Percentiles rank a stretch among this genome's conserved stretches.
Conservation (phyloP, 2,797 vertebrate species). For the Gymnothorax reevesii region DNA sequence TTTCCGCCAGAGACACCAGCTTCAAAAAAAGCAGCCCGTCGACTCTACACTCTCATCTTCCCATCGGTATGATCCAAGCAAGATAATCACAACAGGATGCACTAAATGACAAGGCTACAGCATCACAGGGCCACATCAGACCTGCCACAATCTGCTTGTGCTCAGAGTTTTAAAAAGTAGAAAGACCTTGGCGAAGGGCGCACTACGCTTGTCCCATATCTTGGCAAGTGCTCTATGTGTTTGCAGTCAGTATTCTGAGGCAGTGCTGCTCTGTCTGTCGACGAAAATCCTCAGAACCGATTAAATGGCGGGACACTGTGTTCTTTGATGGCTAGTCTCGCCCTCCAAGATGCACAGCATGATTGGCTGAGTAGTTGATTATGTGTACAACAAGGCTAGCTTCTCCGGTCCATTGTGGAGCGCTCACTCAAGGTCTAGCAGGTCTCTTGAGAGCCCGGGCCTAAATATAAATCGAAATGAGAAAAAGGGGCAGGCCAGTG, state of each 20-base stretch:
- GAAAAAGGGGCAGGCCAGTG: background rate
- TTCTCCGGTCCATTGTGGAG: conserved; percentile 24
- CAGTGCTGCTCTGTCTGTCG: background rate
- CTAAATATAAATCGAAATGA: conserved; percentile 40
- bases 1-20: background rate
- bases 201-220: background rate
- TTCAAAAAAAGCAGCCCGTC: background rate
- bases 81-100: background rate
- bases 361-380: background rate
- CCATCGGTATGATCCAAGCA: background rate
- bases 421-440: conserved; percentile 23
- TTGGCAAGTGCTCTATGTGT: background rate
- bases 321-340: background rate
- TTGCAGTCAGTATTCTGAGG: background rate
- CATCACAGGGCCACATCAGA: conserved; percentile 22
- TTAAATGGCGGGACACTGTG: conserved; percentile 1
- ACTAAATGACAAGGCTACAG: background rate
- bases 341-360: background rate
- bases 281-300: background rate
- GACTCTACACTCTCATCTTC: background rate
- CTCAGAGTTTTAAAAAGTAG: background rate
- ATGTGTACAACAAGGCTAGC: background rate
- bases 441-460: conserved; percentile 21
- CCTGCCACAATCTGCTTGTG: background rate
- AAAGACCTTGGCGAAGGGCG: conserved; percentile 13